Conservation (phyloP, 1,140 invertebrate genomes). For the Heterodera carotae region DNA sequence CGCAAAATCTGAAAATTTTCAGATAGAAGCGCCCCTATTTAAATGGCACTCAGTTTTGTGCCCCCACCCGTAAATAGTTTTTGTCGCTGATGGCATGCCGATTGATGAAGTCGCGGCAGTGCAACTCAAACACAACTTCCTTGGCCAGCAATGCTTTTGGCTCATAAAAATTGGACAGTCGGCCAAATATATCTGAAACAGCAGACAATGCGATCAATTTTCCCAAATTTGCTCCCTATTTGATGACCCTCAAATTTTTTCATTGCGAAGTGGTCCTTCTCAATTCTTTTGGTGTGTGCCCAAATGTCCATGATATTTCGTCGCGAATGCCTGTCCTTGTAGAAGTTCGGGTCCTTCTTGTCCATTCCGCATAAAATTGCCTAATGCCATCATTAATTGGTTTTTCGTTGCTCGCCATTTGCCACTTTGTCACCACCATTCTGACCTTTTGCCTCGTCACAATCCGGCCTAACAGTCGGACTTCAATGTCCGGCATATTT, state of each 20-base stretch:
- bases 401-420: too few relatives aligned
- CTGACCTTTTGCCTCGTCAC: slow-evolving; percentile 55
- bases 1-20: too few relatives aligned
- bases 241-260: slow-evolving; percentile 55
- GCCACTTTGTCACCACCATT: slow-evolving; percentile 1
- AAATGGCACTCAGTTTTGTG: too few relatives aligned
- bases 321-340: slow-evolving; percentile 52
- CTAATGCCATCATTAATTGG: slow-evolving; percentile 36
- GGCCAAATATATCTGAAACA: slow-evolving; percentile 54
- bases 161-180: slow-evolving; percentile 56
- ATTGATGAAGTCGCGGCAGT: slow-evolving; percentile 65
- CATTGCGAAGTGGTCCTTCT: slow-evolving; percentile 56
- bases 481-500: slow-evolving; percentile 54
- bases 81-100: slow-evolving; percentile 62
- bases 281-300: slow-evolving; percentile 60
- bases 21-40: too few relatives aligned
- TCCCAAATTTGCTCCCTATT: background rate
- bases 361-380: slow-evolving; percentile 55
- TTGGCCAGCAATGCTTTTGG: slow-evolving; percentile 49
- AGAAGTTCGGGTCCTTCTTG: slow-evolving; percentile 56
- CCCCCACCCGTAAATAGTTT: slow-evolving; percentile 54
- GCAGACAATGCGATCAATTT: slow-evolving; percentile 3
- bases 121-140: slow-evolving; percentile 59
- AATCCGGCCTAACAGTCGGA: slow-evolving; percentile 60
- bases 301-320: slow-evolving; percentile 64